Percentiles rank a stretch among this genome's conserved stretches.
These are phyloP conservation scores for Heteromyza rotundicornis DNA, from an alignment of 2,888 invertebrate species.

Conservation along the genomic window DNA sequence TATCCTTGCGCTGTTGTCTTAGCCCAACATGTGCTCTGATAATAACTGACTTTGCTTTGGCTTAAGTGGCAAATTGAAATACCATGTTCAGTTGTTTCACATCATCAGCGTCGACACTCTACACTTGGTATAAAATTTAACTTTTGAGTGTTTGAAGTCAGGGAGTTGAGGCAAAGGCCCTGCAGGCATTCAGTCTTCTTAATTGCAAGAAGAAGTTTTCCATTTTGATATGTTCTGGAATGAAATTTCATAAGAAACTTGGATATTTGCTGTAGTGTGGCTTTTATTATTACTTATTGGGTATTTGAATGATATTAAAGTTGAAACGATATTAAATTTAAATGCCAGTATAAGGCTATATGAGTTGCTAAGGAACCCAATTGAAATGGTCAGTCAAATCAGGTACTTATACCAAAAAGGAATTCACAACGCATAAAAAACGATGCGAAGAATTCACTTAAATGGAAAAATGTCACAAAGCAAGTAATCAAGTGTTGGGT, in stretches of 20 bases:
- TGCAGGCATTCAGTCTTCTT: slow-evolving; percentile 1
- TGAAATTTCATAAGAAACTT: background rate
- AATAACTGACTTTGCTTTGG: slow-evolving; percentile 61
- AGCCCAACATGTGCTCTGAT: slow-evolving; percentile 41
- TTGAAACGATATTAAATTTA: background rate
- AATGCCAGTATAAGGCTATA: background rate
- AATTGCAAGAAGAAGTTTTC: background rate
- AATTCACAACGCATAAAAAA: background rate
- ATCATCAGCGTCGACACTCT: background rate
- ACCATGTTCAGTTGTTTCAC: slow-evolving; percentile 48
- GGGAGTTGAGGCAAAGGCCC: background rate
- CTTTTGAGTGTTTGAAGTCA: slow-evolving; percentile 1
- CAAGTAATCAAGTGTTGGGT: background rate
- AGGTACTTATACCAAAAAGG: background rate
- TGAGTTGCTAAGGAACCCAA: background rate
- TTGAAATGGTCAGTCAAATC: background rate
- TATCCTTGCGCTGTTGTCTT: background rate
- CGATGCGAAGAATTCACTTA: slow-evolving; percentile 6
- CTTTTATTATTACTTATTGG: background rate
- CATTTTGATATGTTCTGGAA: background rate
- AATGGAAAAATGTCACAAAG: slow-evolving; percentile 1
- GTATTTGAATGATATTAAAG: background rate
- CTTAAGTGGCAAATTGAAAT: slow-evolving; percentile 63
- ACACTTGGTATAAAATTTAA: slow-evolving; percentile 2
- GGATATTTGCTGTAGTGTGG: background rate